These are phyloP conservation scores for Phymorhynchus buccinoides DNA, from an alignment of 1,140 invertebrate genomes.

Conservation along the genomic window DNA sequence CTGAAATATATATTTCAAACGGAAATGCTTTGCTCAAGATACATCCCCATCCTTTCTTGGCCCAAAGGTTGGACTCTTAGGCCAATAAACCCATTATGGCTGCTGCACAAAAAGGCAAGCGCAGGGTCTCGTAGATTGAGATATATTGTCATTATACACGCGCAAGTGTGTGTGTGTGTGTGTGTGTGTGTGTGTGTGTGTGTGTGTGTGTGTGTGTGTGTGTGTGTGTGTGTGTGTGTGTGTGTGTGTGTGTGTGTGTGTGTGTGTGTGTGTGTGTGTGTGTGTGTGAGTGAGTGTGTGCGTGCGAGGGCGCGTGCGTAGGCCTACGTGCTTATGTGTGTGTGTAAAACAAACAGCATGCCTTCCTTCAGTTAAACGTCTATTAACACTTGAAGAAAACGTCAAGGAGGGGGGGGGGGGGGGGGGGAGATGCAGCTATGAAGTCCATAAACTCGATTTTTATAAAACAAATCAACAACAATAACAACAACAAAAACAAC, in stretches of 20 bases:
- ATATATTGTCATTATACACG: not conserved
- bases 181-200: not conserved
- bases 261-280: conserved; percentile 1
- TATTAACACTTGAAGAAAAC: too few species aligned
- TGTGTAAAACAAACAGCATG: too few species aligned
- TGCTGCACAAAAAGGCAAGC: not conserved
- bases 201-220: conserved; percentile 9
- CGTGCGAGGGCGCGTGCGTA: not conserved
- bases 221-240: not conserved
- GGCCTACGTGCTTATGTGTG: not conserved
- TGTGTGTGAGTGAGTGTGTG: not conserved
- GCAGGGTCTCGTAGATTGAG: not conserved
- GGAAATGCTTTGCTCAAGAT: not conserved
- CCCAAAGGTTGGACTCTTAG: not conserved
- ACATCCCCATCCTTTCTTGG: not conserved
- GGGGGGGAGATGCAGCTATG: not conserved
- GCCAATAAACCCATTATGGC: not conserved
- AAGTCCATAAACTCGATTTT: too few species aligned
- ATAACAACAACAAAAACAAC: too few species aligned
- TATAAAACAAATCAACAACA: too few species aligned
- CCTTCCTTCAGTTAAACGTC: too few species aligned
- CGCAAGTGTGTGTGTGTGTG: conserved; percentile 7
- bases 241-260: not conserved
- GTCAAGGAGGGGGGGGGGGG: not conserved
- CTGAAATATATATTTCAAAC: not conserved